Conservation (phyloP, 2,888 invertebrate genomes). For the Aethes cnicana region DNA sequence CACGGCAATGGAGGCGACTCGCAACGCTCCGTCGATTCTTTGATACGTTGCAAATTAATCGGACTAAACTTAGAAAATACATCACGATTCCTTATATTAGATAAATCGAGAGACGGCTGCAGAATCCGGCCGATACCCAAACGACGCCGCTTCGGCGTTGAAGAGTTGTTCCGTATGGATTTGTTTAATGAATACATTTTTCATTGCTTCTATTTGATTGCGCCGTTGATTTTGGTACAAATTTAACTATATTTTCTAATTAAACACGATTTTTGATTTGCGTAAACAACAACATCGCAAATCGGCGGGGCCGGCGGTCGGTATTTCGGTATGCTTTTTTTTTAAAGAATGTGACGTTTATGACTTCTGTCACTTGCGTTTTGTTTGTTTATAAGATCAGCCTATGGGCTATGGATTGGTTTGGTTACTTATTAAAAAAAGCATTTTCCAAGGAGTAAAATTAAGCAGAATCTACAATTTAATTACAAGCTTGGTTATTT, state of each 20-base stretch:
- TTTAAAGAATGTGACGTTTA: constrained; percentile 12
- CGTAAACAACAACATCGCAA: constrained; percentile 15
- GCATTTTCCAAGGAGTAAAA: no score
- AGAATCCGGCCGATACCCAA: constrained; percentile 54
- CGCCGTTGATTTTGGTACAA: neutral
- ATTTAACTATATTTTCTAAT: neutral
- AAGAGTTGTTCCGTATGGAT: constrained; percentile 42
- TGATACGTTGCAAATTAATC: constrained; percentile 37
- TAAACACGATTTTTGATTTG: constrained; percentile 7
- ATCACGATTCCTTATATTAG: constrained; percentile 33
- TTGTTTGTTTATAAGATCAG: no score
- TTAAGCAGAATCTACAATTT: no score
- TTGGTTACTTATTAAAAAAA: no score
- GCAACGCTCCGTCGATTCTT: constrained; percentile 40
- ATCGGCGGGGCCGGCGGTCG: no score
- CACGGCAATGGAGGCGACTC: constrained; percentile 71
- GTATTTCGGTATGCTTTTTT: neutral
- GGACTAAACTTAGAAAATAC: constrained; percentile 44
- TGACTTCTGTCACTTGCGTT: neutral
- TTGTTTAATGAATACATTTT: constrained; percentile 44
- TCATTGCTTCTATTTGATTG: neutral
- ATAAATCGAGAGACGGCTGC: constrained; percentile 37
- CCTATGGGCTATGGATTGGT: no score
- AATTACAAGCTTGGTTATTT: no score
- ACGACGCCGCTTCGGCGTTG: constrained; percentile 68